Percentiles rank a stretch among this genome's conserved stretches.
These are phyloP conservation scores for Protophormia terraenovae DNA, from an alignment of 2,888 invertebrate genomes.

Conservation along the genomic window DNA sequence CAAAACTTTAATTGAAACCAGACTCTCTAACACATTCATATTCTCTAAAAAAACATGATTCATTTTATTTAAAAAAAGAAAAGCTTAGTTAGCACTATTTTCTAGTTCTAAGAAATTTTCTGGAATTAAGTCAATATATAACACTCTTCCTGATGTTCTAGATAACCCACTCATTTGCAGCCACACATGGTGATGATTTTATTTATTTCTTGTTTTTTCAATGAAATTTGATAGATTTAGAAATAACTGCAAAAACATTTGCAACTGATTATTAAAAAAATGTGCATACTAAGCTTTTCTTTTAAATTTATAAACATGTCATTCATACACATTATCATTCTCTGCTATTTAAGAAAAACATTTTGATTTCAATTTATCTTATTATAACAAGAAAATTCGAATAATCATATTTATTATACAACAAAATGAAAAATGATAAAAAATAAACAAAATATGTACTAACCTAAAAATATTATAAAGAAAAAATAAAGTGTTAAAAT, in stretches of 20 bases:
- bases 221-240: background rate
- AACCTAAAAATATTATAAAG: conserved; percentile 61
- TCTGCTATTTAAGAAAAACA: background rate
- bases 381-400: background rate
- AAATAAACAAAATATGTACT: conserved; percentile 56
- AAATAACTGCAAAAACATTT: conserved; percentile 18
- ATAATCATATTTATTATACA: conserved; percentile 40
- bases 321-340: background rate
- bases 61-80: background rate
- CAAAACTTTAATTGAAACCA: conserved; percentile 12
- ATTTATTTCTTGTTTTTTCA: background rate
- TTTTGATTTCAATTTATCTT: background rate
- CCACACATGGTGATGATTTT: background rate
- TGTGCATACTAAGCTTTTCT: background rate
- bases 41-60: background rate
- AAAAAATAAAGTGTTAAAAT: conserved; percentile 66
- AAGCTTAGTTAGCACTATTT: background rate
- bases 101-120: background rate
- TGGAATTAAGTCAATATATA: background rate
- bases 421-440: background rate
- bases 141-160: background rate
- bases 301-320: background rate
- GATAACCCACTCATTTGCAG: background rate
- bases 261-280: conserved; percentile 9
- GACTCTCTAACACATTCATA: background rate